Percentiles rank a stretch among this genome's conserved stretches.
Conservation (phyloP, 2,797 vertebrate species). For the Anabas testudineus region DNA sequence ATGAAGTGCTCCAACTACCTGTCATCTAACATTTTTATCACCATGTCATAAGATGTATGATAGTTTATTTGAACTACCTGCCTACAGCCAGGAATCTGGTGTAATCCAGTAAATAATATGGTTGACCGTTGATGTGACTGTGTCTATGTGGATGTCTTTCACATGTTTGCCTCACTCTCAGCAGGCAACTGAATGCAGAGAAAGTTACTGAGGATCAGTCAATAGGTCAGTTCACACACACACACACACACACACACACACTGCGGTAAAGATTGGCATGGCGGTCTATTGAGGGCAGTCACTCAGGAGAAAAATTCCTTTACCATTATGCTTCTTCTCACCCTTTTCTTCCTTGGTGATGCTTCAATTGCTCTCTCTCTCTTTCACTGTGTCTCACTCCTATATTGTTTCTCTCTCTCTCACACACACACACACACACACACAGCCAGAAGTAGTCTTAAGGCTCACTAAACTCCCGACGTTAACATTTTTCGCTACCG, state of each 20-base stretch:
- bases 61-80: neutral
- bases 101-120: neutral
- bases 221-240: conserved; percentile 53
- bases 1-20: neutral
- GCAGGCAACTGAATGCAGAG: conserved; percentile 43
- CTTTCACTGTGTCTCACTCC: neutral
- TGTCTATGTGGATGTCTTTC: conserved; percentile 4
- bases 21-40: neutral
- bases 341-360: conserved; percentile 1
- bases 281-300: conserved; percentile 38
- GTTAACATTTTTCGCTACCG: conserved; percentile 67
- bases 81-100: neutral
- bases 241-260: conserved; percentile 35
- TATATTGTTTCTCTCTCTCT: neutral
- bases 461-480: conserved; percentile 65
- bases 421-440: conserved; percentile 23
- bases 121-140: conserved; percentile 7
- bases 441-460: conserved; percentile 40
- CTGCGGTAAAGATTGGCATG: conserved; percentile 34
- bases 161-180: conserved; percentile 20
- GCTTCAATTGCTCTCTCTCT: conserved; percentile 10
- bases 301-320: conserved; percentile 37
- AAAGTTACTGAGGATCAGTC: conserved; percentile 59
- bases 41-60: neutral
- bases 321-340: neutral